These are phyloP conservation scores for Caenorhabditis brenneri DNA, from an alignment of 1,140 invertebrate genomes.

Conservation along the genomic window DNA sequence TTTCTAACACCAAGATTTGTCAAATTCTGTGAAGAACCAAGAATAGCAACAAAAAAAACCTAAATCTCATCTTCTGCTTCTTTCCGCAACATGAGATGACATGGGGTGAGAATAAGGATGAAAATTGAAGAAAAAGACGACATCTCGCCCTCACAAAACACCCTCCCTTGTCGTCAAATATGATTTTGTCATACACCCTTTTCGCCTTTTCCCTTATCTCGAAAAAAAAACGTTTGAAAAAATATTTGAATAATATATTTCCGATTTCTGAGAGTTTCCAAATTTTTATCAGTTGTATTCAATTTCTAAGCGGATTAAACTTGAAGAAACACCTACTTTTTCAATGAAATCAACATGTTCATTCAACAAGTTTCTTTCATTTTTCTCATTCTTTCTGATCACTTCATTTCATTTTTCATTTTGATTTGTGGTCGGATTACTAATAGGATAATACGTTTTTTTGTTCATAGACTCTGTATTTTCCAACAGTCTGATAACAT, in stretches of 20 bases:
- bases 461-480: neutral
- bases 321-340: neutral
- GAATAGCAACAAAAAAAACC: neutral
- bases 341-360: neutral
- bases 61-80: neutral
- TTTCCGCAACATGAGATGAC: slow-evolving; percentile 15
- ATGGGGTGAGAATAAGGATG: slow-evolving; percentile 8
- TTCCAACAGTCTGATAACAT: too few relatives aligned
- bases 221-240: neutral
- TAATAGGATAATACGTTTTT: neutral
- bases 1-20: neutral
- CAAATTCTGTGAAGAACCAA: neutral
- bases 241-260: neutral
- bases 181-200: slow-evolving; percentile 5
- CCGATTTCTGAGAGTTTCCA: too few relatives aligned
- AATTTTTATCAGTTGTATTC: neutral
- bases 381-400: neutral
- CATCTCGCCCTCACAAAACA: neutral
- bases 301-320: neutral
- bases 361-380: neutral
- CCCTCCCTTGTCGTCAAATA: neutral
- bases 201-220: neutral
- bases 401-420: too few relatives aligned
- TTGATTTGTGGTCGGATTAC: neutral
- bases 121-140: slow-evolving; percentile 35